Evolutionary conservation across 1,140 invertebrate genomes (phyloP), one percentile per base, ranked within the genome.

Genomic region (Lepidotrigona ventralis): DNA sequence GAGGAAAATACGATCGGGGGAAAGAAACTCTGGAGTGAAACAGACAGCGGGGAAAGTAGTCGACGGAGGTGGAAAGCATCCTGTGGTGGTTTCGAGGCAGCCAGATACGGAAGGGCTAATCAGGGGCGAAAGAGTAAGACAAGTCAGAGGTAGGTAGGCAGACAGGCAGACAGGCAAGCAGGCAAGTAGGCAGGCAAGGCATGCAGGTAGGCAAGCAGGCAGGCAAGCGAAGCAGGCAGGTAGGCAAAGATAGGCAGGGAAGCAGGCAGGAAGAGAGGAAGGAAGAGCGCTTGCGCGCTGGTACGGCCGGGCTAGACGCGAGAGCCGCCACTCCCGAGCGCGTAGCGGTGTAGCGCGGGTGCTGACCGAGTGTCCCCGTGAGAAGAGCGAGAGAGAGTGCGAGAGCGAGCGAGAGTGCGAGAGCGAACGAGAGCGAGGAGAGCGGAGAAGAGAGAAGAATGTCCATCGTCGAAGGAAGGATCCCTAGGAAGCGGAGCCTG

Each of bases 311-410:
- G 93, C 90, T 91, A 93, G 89, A 91, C 84, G 91, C 90, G 91
- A 93, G 91, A 91, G 91, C 90, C 93, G 93, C 94, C 94, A 94
- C 93, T 93, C 93, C 93, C 93, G 93, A 92, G 93, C 93, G 93
- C 88, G 88, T 85, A 89, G 87, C 93, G 93, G 91, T 92, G 92
- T 93, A 93, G 92, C 93, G 92, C 94, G 93, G 93, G 91, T 94
- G 93, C 93, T 86, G 87, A 93, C 91, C 93, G 86, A 87, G 86
- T 86, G 93, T 93, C 93, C 91, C 87, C 90, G 91, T 81, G 90
- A 90, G 83, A 89, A 91, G 88, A 76, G 86, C 69, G 77, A 87
- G 80, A 86, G 86, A 84, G 79, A 64, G 87, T 77, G 83, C 81
- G 86, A 73, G 70, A 26, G 68, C 72, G 68, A 76, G 76, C 79